Evolutionary conservation across 2,888 invertebrate species (phyloP), one percentile per base, ranked within the genome.

Genomic region (Subacronicta megacephala): DNA sequence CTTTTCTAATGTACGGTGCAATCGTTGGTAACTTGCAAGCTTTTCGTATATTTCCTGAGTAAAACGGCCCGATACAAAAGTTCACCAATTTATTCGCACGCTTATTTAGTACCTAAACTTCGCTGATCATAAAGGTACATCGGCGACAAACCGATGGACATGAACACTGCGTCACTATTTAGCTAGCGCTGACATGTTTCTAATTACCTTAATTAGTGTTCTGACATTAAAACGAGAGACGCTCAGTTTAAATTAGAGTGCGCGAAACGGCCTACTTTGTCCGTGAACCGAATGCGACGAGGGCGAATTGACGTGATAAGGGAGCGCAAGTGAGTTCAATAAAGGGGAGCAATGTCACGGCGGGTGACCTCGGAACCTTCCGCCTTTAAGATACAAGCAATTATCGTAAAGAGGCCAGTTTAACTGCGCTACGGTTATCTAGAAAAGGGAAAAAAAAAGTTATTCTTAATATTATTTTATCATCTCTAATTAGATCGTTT

Each of bases 291-390:
- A 92, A 89, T 88, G 85, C 84, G 83, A 84, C 81, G 83, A 83
- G 85, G 83, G 85, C 88, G 90, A 90, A 90, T 91, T 90, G n/a
- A n/a, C 87, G 86, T 84, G 89, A 91, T 92, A 91, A 91, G 88
- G 88, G 87, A 87, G 83, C 82, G 81, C 82, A 83, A 87, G 82
- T 82, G 78, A 83, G 86, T 88, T 85, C 88, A 90, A 90, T 90
- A 86, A 85, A 85, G 82, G 82, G 85, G 85, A 84, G 85, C 87
- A 84, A 88, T 87, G 88, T 88, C 87, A 85, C 85, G 82, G 80
- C 80, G 80, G 76, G 75, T 78, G 78, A 82, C 83, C 84, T 75
- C 68, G 59, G 69, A 77, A 78, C 79, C 78, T 74, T 66, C 75
- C 76, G 62, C 79, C 81, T 75, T 73, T 72, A 66, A 82, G 83